Percentiles rank a stretch among this genome's conserved stretches.
Conservation (phyloP, 2,888 invertebrate genomes). For the Polydrusus cervinus region DNA sequence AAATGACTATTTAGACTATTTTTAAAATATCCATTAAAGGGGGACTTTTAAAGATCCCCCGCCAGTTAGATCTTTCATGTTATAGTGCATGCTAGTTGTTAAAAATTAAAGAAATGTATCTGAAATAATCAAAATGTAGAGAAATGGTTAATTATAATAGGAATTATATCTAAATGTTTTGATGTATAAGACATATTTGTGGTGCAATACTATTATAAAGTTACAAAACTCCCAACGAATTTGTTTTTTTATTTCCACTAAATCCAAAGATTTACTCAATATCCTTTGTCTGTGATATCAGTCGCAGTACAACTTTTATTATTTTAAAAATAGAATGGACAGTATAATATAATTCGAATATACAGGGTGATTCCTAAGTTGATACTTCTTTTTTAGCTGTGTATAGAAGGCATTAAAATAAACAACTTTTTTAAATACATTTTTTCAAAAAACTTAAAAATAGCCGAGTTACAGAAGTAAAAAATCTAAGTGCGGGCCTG, state of each 20-base stretch:
- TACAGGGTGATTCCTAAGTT: no score
- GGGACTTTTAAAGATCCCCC: not conserved
- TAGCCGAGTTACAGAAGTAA: no score
- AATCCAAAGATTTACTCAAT: no score
- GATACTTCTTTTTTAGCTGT: no score
- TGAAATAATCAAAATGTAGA: slow-evolving; percentile 53
- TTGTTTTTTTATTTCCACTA: slow-evolving; percentile 40
- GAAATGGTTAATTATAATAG: slow-evolving; percentile 51
- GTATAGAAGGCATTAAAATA: no score
- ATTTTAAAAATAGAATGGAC: no score
- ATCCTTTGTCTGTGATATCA: no score
- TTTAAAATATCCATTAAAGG: slow-evolving; percentile 18
- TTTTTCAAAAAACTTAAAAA: no score
- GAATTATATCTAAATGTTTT: slow-evolving; percentile 66
- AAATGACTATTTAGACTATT: slow-evolving; percentile 25
- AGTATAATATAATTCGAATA: no score
- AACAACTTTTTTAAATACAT: no score
- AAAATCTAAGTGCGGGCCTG: no score
- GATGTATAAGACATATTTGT: slow-evolving; percentile 68
- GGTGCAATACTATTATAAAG: slow-evolving; percentile 69
- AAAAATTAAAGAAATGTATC: slow-evolving; percentile 54
- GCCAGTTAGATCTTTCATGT: slow-evolving; percentile 46
- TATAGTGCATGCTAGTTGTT: slow-evolving; percentile 61
- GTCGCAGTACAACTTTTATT: no score
- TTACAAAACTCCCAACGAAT: slow-evolving; percentile 56